These are phyloP conservation scores for Ichneumon xanthorius DNA, from an alignment of 2,888 invertebrate genomes.

Conservation along the genomic window DNA sequence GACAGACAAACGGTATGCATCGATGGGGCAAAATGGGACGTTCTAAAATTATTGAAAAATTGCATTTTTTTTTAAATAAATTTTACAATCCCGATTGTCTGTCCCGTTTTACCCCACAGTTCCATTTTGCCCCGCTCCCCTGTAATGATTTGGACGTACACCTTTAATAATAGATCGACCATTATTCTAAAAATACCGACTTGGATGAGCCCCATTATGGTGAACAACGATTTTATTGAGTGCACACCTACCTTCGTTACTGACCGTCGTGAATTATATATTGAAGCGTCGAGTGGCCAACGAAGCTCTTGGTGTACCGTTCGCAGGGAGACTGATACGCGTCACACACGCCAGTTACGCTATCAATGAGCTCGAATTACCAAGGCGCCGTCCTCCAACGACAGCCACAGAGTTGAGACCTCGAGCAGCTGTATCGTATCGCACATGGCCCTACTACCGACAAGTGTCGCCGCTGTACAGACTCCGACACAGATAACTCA, in stretches of 20 bases:
- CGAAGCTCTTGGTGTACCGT: neutral
- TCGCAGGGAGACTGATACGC: neutral
- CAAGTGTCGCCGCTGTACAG: constrained; percentile 51
- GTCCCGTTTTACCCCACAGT: too few relatives aligned
- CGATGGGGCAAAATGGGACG: too few relatives aligned
- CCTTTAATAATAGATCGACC: neutral
- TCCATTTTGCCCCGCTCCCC: too few relatives aligned
- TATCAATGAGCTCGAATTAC: constrained; percentile 29
- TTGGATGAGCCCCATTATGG: neutral
- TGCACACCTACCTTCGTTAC: neutral
- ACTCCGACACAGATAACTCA: constrained; percentile 65
- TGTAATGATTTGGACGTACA: too few relatives aligned
- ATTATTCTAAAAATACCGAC: neutral
- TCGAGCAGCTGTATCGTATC: constrained; percentile 12
- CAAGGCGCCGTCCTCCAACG: neutral
- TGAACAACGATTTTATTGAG: neutral
- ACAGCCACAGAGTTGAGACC: constrained; percentile 4
- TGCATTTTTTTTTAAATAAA: too few relatives aligned
- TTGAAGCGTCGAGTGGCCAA: neutral
- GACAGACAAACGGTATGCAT: too few relatives aligned
- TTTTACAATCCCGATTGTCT: too few relatives aligned
- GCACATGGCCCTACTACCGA: constrained; percentile 7
- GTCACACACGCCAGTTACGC: neutral
- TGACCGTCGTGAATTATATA: neutral
- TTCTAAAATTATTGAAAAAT: too few relatives aligned